Percentiles rank a stretch among this genome's conserved stretches.
phyloP scores from a whole-genome alignment of 2,888 invertebrate species.

The Aromia moschata region DNA sequence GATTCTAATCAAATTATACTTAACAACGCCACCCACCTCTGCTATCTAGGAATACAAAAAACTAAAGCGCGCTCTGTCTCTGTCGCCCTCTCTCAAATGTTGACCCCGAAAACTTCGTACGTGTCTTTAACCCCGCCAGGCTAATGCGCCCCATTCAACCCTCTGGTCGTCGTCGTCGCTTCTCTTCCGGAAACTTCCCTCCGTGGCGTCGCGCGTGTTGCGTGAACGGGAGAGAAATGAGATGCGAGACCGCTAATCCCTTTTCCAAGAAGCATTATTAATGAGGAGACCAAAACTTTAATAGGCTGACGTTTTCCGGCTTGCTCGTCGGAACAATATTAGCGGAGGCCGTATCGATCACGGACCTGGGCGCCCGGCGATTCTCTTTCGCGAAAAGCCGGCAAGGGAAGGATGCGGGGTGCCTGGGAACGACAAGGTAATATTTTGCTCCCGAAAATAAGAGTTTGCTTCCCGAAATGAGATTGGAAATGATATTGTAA shows the following conservation, averaged over 20 bases:
- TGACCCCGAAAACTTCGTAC: too few relatives aligned
- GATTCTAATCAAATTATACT: too few relatives aligned
- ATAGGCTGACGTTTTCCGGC: constrained; percentile 47
- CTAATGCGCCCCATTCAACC: neutral
- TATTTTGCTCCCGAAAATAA: too few relatives aligned
- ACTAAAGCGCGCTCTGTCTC: too few relatives aligned
- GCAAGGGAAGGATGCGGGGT: too few relatives aligned
- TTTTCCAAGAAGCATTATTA: constrained; percentile 54
- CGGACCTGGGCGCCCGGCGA: constrained; percentile 33
- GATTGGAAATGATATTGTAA: too few relatives aligned
- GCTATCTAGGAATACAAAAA: too few relatives aligned
- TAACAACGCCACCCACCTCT: too few relatives aligned
- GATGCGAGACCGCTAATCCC: constrained; percentile 53
- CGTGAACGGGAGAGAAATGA: constrained; percentile 38
- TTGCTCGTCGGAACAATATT: constrained; percentile 50
- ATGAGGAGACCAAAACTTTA: constrained; percentile 53
- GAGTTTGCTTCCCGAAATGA: too few relatives aligned
- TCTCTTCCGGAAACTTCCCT: constrained; percentile 3
- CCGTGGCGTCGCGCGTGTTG: constrained; percentile 21
- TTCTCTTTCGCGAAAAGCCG: constrained; percentile 36
- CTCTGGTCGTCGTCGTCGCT: neutral
- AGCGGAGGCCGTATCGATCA: constrained; percentile 48
- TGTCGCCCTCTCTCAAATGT: too few relatives aligned
- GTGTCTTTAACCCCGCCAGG: neutral
- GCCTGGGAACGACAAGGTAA: too few relatives aligned